These are phyloP conservation scores for Neuroscelio doddi DNA, from an alignment of 2,888 invertebrate species.

Conservation along the genomic window DNA sequence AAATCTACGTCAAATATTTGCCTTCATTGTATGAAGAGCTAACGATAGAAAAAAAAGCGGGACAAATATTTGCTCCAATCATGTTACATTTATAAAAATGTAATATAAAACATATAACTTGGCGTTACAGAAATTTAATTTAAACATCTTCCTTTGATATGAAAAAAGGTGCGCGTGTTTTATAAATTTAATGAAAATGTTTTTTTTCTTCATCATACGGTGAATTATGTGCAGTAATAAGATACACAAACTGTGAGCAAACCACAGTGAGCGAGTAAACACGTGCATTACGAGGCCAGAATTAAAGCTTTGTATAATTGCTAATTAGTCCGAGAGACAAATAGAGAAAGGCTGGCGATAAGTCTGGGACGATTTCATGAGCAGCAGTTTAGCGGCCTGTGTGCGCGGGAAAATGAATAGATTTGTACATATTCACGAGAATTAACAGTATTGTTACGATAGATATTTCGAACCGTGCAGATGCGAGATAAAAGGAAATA, in stretches of 20 bases:
- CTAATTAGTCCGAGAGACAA: constrained; percentile 10
- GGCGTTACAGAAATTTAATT: too few relatives aligned
- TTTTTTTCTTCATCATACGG: not conserved
- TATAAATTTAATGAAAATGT: too few relatives aligned
- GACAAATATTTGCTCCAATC: not conserved
- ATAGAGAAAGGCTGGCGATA: constrained; percentile 7
- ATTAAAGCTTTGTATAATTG: constrained; percentile 8
- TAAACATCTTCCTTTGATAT: too few relatives aligned
- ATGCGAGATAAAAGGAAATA: not conserved
- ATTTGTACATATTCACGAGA: constrained; percentile 32
- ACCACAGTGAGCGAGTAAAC: not conserved
- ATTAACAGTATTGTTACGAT: constrained; percentile 48
- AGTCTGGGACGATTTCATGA: not conserved
- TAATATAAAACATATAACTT: too few relatives aligned
- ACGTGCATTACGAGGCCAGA: not conserved
- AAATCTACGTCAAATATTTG: constrained; percentile 4
- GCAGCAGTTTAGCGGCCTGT: constrained; percentile 1
- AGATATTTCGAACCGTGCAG: not conserved
- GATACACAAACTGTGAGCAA: not conserved
- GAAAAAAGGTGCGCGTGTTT: too few relatives aligned
- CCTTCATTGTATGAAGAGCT: not conserved
- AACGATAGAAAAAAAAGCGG: not conserved
- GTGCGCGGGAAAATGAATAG: constrained; percentile 43
- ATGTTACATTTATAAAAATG: too few relatives aligned
- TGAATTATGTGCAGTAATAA: not conserved